phyloP scores from a whole-genome alignment of 64 coral and sea anemone species.

The Stichodactyla helianthus region DNA sequence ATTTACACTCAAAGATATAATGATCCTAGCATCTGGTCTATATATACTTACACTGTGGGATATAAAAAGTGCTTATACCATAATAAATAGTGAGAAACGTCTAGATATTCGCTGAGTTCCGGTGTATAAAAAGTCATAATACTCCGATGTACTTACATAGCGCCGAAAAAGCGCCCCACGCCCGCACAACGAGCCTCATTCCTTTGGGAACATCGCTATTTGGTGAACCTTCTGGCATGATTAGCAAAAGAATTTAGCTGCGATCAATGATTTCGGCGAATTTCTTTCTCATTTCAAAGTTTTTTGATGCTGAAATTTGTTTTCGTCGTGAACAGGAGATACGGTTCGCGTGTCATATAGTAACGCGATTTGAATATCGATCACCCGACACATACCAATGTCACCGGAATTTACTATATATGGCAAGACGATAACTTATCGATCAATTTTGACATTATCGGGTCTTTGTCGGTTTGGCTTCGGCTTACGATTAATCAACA shows the following conservation, averaged over 20 bases:
- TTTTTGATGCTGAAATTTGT: conserved; percentile 8
- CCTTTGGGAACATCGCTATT: conserved; percentile 57
- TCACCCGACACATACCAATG: background rate
- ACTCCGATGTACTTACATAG: conserved; percentile 67
- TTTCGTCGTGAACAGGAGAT: conserved; percentile 1
- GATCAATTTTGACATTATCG: background rate
- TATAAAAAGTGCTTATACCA: background rate
- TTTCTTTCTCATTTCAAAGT: conserved; percentile 11
- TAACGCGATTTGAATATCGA: background rate
- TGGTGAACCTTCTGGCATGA: conserved; percentile 45
- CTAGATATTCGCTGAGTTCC: background rate
- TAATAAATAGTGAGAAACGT: background rate
- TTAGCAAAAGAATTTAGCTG: background rate
- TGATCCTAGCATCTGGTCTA: background rate
- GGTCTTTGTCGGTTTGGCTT: background rate
- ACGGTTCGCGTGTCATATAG: conserved; percentile 8
- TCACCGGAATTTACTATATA: background rate
- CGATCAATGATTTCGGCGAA: background rate
- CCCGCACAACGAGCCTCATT: conserved; percentile 81
- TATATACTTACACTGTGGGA: background rate
- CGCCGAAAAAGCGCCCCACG: conserved; percentile 92
- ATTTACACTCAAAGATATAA: background rate
- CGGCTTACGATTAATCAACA: background rate
- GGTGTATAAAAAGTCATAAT: conserved; percentile 9
- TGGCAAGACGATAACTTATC: background rate